A percentile compares a stretch with the other conserved stretches of the same genome.
These are phyloP conservation scores for Heteronetta atricapilla DNA, from an alignment of 2,113 vertebrate species.

Conservation along the genomic window DNA sequence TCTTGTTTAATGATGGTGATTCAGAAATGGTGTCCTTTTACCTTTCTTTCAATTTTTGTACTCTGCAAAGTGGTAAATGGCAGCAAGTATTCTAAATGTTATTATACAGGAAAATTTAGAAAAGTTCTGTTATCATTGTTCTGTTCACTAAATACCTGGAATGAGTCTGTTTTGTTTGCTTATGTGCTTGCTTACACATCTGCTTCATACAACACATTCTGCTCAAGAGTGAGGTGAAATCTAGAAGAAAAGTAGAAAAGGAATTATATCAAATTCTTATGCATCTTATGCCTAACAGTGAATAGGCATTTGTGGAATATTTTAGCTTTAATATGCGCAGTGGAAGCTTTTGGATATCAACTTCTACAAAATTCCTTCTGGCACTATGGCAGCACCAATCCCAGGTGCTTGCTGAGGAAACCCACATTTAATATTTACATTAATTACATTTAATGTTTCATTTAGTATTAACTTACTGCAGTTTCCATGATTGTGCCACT, in stretches of 20 bases:
- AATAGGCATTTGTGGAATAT: not conserved
- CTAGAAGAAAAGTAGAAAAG: not conserved
- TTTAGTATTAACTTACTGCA: not conserved
- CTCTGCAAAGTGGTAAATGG: not conserved
- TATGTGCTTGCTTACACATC: accelerated
- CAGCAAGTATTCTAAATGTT: not conserved
- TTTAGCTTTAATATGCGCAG: not conserved
- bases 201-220: no score
- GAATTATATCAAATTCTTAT: not conserved
- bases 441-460: not conserved
- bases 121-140: accelerated
- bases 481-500: accelerated
- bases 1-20: not conserved
- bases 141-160: not conserved
- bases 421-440: accelerated
- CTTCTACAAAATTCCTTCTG: not conserved
- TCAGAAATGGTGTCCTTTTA: not conserved
- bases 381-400: not conserved
- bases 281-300: not conserved
- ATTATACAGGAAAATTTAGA: not conserved
- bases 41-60: not conserved
- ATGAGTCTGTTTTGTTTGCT: accelerated
- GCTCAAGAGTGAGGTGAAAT: accelerated
- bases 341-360: not conserved
- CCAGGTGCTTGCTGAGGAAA: not conserved